phyloP scores from a whole-genome alignment of 2,888 invertebrate species.

The Clunio marinus region DNA sequence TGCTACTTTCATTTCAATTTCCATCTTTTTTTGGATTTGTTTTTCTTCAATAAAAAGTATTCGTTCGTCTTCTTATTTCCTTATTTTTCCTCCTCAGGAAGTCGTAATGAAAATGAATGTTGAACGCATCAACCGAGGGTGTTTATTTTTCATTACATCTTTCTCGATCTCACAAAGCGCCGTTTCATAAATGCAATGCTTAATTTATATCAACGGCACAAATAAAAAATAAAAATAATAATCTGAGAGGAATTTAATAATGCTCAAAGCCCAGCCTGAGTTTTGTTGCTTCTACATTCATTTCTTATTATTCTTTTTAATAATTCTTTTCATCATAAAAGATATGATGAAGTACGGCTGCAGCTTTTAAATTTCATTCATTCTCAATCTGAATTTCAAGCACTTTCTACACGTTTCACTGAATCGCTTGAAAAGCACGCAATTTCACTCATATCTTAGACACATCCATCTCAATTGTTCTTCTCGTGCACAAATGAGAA shows the following conservation, averaged over 20 bases:
- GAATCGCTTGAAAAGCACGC: slow-evolving; percentile 28
- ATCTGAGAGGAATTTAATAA: slow-evolving; percentile 9
- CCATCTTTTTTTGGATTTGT: slow-evolving; percentile 11
- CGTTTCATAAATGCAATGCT: slow-evolving; percentile 1
- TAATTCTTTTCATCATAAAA: slow-evolving; percentile 13
- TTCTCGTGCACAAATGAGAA: background rate
- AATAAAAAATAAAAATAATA: background rate
- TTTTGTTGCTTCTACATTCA: too few species aligned
- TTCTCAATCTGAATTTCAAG: background rate
- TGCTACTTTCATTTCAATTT: background rate
- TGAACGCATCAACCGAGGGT: slow-evolving; percentile 22
- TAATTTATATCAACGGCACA: too few species aligned
- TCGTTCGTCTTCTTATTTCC: background rate
- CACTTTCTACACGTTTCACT: slow-evolving; percentile 10
- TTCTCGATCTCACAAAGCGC: background rate
- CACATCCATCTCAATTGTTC: slow-evolving; percentile 29
- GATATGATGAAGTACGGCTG: slow-evolving; percentile 17
- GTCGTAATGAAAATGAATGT: slow-evolving; percentile 2
- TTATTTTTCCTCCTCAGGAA: background rate
- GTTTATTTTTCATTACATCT: slow-evolving; percentile 38
- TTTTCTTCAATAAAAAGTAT: slow-evolving; percentile 23
- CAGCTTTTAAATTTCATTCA: background rate
- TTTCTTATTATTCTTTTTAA: background rate
- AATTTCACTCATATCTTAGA: slow-evolving; percentile 24
- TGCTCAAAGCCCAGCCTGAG: slow-evolving; percentile 10